Conservation (phyloP, 2,888 invertebrate genomes). For the Drosophila mettleri region DNA sequence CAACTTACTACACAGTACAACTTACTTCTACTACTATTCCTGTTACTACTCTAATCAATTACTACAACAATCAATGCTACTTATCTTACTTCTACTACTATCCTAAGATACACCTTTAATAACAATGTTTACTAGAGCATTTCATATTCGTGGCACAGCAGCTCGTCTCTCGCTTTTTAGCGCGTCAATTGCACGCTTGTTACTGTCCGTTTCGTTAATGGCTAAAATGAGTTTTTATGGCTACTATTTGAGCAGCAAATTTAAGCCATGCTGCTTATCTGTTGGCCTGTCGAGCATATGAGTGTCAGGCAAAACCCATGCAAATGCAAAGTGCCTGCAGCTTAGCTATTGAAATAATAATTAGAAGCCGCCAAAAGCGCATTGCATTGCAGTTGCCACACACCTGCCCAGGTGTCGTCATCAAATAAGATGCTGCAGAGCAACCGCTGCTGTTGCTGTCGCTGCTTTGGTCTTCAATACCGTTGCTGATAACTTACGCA, state of each 20-base stretch:
- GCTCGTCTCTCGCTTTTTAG: background rate
- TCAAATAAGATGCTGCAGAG: constrained; percentile 62
- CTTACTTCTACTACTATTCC: background rate
- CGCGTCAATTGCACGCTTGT: constrained; percentile 33
- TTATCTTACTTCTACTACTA: background rate
- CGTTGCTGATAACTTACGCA: constrained; percentile 72
- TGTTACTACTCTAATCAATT: background rate
- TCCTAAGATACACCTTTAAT: background rate
- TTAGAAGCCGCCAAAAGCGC: constrained; percentile 58
- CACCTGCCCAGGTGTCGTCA: constrained; percentile 15
- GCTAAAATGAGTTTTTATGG: constrained; percentile 65
- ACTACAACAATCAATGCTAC: background rate
- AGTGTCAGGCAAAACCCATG: constrained; percentile 10
- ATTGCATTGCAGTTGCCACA: constrained; percentile 46
- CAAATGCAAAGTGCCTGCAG: constrained; percentile 34
- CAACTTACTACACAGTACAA: too few species aligned
- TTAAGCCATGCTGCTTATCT: constrained; percentile 40
- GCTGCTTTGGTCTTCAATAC: constrained; percentile 31
- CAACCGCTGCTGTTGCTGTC: constrained; percentile 35
- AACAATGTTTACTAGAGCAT: background rate
- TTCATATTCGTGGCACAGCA: background rate
- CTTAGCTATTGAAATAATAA: constrained; percentile 73
- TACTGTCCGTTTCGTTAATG: constrained; percentile 53
- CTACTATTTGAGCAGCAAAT: constrained; percentile 49
- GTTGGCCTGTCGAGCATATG: constrained; percentile 22